Conservation (phyloP, 2,797 vertebrate genomes). For the Melanotaenia parkinsoni region DNA sequence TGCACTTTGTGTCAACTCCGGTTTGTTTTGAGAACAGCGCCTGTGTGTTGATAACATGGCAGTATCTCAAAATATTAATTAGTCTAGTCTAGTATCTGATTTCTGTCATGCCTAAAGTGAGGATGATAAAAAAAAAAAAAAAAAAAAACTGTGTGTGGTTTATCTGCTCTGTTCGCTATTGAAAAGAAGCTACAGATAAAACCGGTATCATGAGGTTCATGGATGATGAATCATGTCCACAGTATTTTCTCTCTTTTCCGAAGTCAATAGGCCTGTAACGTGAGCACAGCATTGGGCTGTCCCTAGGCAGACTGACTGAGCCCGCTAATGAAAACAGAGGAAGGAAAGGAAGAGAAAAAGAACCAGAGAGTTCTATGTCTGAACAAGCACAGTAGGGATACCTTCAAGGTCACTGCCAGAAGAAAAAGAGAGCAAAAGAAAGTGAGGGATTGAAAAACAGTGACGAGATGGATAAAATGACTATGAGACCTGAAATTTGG, state of each 20-base stretch:
- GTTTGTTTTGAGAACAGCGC: constrained; percentile 57
- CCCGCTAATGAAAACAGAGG: constrained; percentile 81
- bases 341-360: constrained; percentile 53
- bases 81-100: constrained; percentile 76
- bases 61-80: constrained; percentile 82
- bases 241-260: constrained; percentile 76
- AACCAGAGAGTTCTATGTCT: constrained; percentile 70
- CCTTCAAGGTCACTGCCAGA: constrained; percentile 81
- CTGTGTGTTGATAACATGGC: constrained; percentile 50
- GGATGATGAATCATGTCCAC: constrained; percentile 82
- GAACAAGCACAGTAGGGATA: constrained; percentile 75
- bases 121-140: constrained; percentile 71
- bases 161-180: constrained; percentile 72
- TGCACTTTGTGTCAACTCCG: constrained; percentile 55
- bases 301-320: constrained; percentile 76
- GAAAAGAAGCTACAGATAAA: constrained; percentile 78
- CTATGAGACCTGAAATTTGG: constrained; percentile 54
- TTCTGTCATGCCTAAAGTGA: constrained; percentile 79
- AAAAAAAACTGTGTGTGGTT: constrained; percentile 57
- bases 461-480: constrained; percentile 47
- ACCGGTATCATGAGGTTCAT: constrained; percentile 79
- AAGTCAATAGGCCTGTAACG: constrained; percentile 83
- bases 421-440: constrained; percentile 43
- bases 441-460: constrained; percentile 51
- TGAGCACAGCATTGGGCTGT: constrained; percentile 77